Evolutionary conservation across 1,140 invertebrate genomes (phyloP).

Genomic region (Diprion similis): DNA sequence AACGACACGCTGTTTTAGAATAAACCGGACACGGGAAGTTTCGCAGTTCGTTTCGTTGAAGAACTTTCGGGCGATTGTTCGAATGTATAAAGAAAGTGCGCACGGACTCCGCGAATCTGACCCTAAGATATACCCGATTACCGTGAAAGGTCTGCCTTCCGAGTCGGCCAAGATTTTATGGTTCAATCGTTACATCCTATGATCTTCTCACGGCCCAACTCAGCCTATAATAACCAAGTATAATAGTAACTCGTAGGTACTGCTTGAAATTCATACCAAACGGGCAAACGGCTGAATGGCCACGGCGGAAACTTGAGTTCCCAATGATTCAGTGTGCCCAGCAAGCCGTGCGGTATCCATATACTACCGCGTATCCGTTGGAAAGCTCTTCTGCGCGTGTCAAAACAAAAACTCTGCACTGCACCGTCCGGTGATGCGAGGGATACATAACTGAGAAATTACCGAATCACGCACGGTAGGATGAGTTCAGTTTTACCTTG

Average conservation of each 20-base stretch:
- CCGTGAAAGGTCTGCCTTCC: not conserved
- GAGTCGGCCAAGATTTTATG: conserved; percentile 49
- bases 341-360: conserved; percentile 53
- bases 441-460: conserved; percentile 51
- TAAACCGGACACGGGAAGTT: not conserved
- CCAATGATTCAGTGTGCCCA: conserved; percentile 53
- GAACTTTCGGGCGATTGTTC: not conserved
- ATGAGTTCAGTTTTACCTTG: conserved; percentile 36
- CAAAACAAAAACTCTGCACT: conserved; percentile 52
- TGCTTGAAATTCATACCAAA: conserved; percentile 22
- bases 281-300: conserved; percentile 15
- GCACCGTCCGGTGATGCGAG: conserved; percentile 20
- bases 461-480: conserved; percentile 57
- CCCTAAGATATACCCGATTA: conserved; percentile 29
- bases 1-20: conserved; percentile 7
- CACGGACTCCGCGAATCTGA: conserved; percentile 44
- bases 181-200: conserved; percentile 52
- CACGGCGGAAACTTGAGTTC: conserved; percentile 30
- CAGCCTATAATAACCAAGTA: conserved; percentile 14
- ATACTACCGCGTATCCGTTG: conserved; percentile 38
- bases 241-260: conserved; percentile 31
- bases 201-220: conserved; percentile 53
- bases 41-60: not conserved
- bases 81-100: conserved; percentile 41
- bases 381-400: conserved; percentile 53